phyloP scores from a whole-genome alignment of 1,140 invertebrate genomes.

The Hycleus phaleratus region DNA sequence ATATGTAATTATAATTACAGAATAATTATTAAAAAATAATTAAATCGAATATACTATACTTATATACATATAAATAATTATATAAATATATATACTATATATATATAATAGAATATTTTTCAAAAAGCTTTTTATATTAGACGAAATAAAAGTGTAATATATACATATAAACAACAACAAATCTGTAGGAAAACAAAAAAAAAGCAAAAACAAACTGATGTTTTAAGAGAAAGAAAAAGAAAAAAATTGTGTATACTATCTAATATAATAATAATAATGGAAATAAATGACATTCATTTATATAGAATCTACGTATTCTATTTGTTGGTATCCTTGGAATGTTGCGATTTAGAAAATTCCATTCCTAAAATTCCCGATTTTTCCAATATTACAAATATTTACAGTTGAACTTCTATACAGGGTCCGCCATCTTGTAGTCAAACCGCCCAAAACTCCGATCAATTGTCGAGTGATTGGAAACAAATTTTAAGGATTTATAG shows the following conservation, averaged over 20 bases:
- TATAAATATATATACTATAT: conserved; percentile 3
- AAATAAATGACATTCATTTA: conserved; percentile 22
- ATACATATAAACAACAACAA: not conserved
- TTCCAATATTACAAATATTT: too few relatives aligned
- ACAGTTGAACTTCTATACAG: too few relatives aligned
- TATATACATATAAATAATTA: not conserved
- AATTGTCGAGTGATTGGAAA: too few relatives aligned
- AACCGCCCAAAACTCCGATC: too few relatives aligned
- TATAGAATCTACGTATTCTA: not conserved
- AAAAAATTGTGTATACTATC: conserved; percentile 20
- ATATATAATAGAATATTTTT: conserved; percentile 19
- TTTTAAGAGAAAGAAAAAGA: conserved; percentile 10
- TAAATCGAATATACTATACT: conserved; percentile 1
- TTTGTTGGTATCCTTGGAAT: too few relatives aligned
- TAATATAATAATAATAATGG: conserved; percentile 13
- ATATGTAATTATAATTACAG: too few relatives aligned
- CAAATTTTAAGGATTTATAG: too few relatives aligned
- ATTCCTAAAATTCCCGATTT: too few relatives aligned
- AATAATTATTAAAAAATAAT: conserved; percentile 7
- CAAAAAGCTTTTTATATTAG: conserved; percentile 23
- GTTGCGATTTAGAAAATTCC: too few relatives aligned
- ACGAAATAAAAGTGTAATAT: conserved; percentile 4
- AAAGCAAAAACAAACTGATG: too few relatives aligned
- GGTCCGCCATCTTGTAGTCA: too few relatives aligned
- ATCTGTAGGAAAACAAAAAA: too few relatives aligned